A percentile compares a stretch with the other conserved stretches of the same genome.
phyloP scores from a whole-genome alignment of 2,113 vertebrate genomes.

The Abramis brama region DNA sequence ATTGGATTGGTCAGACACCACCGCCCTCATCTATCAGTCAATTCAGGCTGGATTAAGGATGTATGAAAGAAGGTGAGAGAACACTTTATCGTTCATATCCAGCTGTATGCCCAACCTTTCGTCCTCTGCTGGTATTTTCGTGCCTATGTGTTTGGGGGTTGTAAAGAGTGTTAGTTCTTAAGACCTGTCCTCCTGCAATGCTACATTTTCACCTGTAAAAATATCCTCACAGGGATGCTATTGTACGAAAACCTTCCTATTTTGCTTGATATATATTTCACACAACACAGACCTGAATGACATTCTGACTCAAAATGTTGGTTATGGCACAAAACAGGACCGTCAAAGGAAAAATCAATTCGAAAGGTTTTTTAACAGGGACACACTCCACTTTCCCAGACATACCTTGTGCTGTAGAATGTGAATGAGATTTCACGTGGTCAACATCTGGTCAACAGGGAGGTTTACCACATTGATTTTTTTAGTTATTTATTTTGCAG shows the following conservation, averaged over 20 bases:
- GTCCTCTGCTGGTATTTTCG: conserved; percentile 27
- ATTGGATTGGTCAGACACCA: conserved; percentile 13
- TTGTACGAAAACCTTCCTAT: not conserved
- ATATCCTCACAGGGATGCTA: not conserved
- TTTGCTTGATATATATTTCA: conserved; percentile 14
- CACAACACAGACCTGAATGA: conserved; percentile 10
- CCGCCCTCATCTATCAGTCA: conserved; percentile 8
- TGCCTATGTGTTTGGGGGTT: conserved; percentile 6
- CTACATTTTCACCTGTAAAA: not conserved
- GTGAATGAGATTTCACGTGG: conserved; percentile 25
- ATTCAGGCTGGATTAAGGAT: conserved; percentile 25
- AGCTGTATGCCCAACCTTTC: conserved; percentile 21
- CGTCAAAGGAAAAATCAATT: not conserved
- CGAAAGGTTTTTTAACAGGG: conserved; percentile 22
- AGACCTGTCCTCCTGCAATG: conserved; percentile 8
- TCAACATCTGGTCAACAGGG: conserved; percentile 30
- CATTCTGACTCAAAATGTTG: not conserved
- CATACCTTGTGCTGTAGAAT: conserved; percentile 8
- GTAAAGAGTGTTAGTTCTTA: conserved; percentile 29
- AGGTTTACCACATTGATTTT: conserved; percentile 33
- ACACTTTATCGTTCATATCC: conserved; percentile 46
- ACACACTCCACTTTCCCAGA: conserved; percentile 13
- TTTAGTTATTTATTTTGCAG: not conserved
- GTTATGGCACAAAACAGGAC: conserved; percentile 8
- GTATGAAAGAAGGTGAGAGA: not conserved